Conservation (phyloP, 2,888 invertebrate genomes). For the Podotricha telesiphe region DNA sequence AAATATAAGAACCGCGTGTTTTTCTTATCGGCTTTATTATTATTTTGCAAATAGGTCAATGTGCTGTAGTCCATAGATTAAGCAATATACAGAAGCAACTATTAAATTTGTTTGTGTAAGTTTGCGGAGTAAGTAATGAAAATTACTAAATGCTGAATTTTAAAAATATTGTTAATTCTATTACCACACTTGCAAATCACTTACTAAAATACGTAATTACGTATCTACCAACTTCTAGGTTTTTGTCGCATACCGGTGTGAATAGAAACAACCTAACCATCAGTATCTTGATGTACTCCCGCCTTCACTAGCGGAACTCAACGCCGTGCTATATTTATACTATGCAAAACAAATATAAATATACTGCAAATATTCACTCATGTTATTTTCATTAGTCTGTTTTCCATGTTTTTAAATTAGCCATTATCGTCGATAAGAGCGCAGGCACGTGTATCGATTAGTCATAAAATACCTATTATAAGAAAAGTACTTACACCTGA, state of each 20-base stretch:
- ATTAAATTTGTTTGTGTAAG: neutral
- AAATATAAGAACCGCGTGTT: slow-evolving; percentile 23
- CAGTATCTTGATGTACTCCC: too few relatives aligned
- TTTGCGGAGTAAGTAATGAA: too few relatives aligned
- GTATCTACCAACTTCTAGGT: too few relatives aligned
- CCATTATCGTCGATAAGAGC: slow-evolving; percentile 40
- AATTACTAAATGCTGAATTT: too few relatives aligned
- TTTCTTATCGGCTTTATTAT: slow-evolving; percentile 40
- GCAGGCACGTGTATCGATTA: slow-evolving; percentile 28
- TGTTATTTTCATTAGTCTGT: slow-evolving; percentile 18
- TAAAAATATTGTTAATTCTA: too few relatives aligned
- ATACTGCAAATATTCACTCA: neutral
- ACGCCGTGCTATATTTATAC: too few relatives aligned
- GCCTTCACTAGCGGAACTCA: too few relatives aligned
- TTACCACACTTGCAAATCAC: too few relatives aligned
- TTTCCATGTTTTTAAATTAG: slow-evolving; percentile 39
- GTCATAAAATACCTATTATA: slow-evolving; percentile 5
- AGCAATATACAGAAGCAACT: slow-evolving; percentile 15
- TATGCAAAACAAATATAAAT: neutral
- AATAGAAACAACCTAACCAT: too few relatives aligned
- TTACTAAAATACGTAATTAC: too few relatives aligned
- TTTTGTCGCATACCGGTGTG: too few relatives aligned
- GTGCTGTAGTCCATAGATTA: slow-evolving; percentile 41
- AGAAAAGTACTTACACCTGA: neutral
- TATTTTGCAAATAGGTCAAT: slow-evolving; percentile 43